phyloP scores from a whole-genome alignment of 2,113 vertebrate genomes.

The Athene cunicularia region DNA sequence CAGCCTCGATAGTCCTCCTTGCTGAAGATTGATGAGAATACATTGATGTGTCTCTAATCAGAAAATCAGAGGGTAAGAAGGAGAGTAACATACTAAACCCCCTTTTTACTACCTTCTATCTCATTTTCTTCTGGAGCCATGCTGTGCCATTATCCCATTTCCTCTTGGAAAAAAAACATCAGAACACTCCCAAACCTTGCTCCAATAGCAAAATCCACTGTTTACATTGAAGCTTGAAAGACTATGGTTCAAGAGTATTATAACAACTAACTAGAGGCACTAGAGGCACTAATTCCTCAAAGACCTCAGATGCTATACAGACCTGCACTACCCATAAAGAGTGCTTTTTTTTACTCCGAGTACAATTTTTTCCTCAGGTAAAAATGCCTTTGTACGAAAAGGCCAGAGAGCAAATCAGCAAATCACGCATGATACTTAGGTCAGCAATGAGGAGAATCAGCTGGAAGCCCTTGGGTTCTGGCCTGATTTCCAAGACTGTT shows the following conservation, averaged over 20 bases:
- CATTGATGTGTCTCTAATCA: slow-evolving; percentile 3
- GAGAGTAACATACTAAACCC: background rate
- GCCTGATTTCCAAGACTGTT: background rate
- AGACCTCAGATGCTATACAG: background rate
- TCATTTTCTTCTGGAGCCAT: background rate
- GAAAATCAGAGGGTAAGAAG: slow-evolving; percentile 4
- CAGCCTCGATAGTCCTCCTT: slow-evolving; percentile 68
- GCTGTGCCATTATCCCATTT: background rate
- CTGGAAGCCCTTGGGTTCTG: background rate
- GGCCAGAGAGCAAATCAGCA: background rate
- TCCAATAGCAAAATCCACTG: background rate
- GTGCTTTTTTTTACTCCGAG: background rate
- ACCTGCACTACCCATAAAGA: background rate
- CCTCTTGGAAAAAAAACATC: background rate
- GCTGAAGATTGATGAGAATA: slow-evolving; percentile 40
- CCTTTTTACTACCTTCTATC: background rate
- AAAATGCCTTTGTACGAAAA: background rate
- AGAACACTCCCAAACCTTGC: background rate
- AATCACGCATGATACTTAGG: background rate
- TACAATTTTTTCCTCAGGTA: background rate
- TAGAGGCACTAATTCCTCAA: background rate
- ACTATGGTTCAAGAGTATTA: background rate
- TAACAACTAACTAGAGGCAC: background rate
- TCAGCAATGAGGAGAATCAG: background rate
- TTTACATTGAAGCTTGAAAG: background rate